Evolutionary conservation across 2,888 invertebrate species (phyloP).

Genomic region (Emesis russula): DNA sequence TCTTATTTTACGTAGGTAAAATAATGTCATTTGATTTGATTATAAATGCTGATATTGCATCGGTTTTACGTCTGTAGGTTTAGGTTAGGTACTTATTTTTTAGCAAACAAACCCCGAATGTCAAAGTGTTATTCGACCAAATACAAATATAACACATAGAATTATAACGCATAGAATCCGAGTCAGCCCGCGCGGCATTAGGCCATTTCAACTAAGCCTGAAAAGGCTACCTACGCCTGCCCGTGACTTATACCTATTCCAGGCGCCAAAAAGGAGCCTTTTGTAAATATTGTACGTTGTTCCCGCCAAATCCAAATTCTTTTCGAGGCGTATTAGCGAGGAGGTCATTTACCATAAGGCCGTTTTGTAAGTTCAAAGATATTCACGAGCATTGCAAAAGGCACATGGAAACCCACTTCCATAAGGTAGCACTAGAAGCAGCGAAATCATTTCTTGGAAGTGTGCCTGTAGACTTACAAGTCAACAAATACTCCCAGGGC

Average conservation of each 20-base stretch:
- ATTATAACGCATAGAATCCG: too few relatives aligned
- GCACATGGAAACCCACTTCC: slow-evolving; percentile 64
- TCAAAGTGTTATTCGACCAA: too few relatives aligned
- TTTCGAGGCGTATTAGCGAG: not conserved
- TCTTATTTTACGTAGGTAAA: too few relatives aligned
- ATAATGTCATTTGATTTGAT: not conserved
- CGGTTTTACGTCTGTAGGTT: too few relatives aligned
- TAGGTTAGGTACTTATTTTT: too few relatives aligned
- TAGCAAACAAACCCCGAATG: too few relatives aligned
- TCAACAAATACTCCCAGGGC: slow-evolving; percentile 24
- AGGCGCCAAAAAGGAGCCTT: slow-evolving; percentile 63
- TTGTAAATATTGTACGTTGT: slow-evolving; percentile 62
- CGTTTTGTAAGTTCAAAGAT: slow-evolving; percentile 81
- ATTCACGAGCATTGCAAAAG: slow-evolving; percentile 77
- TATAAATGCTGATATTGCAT: slow-evolving; percentile 48
- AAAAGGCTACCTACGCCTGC: too few relatives aligned
- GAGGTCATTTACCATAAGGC: slow-evolving; percentile 74
- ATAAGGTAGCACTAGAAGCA: slow-evolving; percentile 43
- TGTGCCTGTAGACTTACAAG: slow-evolving; percentile 50
- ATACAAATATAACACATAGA: too few relatives aligned
- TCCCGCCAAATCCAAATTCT: slow-evolving; percentile 59
- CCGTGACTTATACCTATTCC: too few relatives aligned
- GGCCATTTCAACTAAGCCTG: too few relatives aligned
- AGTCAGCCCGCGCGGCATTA: too few relatives aligned
- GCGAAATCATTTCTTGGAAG: slow-evolving; percentile 58